Conservation (phyloP, 2,113 vertebrate species). For the Oncorhynchus clarkii region DNA sequence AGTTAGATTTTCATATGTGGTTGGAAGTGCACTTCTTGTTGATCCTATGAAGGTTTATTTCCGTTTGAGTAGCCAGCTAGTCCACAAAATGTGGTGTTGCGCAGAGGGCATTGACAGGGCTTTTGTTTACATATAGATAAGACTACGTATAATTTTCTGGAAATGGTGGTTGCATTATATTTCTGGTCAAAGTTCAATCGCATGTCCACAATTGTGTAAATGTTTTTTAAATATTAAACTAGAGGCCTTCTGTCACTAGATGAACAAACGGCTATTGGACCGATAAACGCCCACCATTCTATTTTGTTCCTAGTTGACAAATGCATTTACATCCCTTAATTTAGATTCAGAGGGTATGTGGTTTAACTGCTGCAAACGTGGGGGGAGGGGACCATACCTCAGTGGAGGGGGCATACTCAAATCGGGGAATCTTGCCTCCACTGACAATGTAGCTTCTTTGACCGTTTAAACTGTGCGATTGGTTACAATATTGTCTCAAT, state of each 20-base stretch:
- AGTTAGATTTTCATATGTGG: neutral
- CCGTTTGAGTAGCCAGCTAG: neutral
- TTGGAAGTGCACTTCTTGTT: neutral
- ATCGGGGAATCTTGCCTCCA: conserved; percentile 10
- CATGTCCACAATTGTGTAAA: neutral
- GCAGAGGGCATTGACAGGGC: conserved; percentile 18
- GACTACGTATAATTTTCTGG: too few species aligned
- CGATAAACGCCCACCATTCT: neutral
- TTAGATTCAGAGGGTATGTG: conserved; percentile 61
- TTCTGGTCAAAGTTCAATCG: neutral
- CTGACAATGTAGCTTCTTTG: neutral
- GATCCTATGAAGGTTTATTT: neutral
- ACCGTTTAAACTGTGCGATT: too few species aligned
- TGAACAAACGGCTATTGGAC: neutral
- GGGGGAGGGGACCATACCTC: conserved; percentile 63
- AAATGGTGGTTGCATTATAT: too few species aligned
- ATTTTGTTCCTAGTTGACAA: conserved; percentile 5
- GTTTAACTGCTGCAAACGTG: conserved; percentile 71
- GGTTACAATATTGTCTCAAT: neutral
- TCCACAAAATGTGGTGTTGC: neutral
- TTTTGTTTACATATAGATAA: conserved; percentile 30
- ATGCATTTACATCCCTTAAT: conserved; percentile 41
- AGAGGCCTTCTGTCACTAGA: neutral
- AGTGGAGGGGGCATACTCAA: too few species aligned
- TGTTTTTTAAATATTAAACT: neutral